Evolutionary conservation across 2,888 invertebrate species (phyloP), one percentile per base, ranked within the genome.

Genomic region (Ceramica pisi): DNA sequence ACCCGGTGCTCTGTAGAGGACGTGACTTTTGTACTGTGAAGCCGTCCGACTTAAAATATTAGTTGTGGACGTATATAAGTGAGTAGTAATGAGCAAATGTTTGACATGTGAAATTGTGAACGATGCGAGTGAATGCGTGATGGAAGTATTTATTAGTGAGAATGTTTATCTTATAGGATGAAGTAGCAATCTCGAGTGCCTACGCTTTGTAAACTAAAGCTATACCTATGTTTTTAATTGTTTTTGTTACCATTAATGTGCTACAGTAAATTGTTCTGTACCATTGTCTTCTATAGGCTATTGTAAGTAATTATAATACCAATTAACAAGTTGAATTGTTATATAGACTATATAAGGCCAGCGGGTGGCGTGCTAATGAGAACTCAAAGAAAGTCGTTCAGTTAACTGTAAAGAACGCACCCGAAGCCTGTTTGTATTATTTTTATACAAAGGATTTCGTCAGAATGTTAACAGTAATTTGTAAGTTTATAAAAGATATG

Each of bases 121-220:
- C 85, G 87, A 82, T 78, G 88, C 84, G 92, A 89, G 88, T 91
- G 94, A 90, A 90, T 90, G 92, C 72, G 93, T 82, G 91, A 92
- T 88, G 93, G 89, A 91, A 88, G 94, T 96, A 96, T 96, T 96
- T 96, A 96, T 96, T 96, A 91, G 95, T 95, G 94, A 94, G 95
- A 94, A 94, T 94, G 95, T 90, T 90, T 94, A 92, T 90, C 86
- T 91, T 85, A 90, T 92, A 94, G 94, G 92, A 88, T 93, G 92
- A 94, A 94, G 93, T 95, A 95, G 96, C 95, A 96, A 96, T 96
- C 96, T 96, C 96, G 96, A 96, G 96, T 96, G 96, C 96, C 96
- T 96, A 95, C 94, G 96, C 96, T 95, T 95, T 95, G 95, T 96
- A 95, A 95, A 95, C 93, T 94, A 93, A 95, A 95, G 95, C 94